A percentile compares a stretch with the other conserved stretches of the same genome.
phyloP scores from a whole-genome alignment of 2,113 vertebrate genomes.

The Pica pica region DNA sequence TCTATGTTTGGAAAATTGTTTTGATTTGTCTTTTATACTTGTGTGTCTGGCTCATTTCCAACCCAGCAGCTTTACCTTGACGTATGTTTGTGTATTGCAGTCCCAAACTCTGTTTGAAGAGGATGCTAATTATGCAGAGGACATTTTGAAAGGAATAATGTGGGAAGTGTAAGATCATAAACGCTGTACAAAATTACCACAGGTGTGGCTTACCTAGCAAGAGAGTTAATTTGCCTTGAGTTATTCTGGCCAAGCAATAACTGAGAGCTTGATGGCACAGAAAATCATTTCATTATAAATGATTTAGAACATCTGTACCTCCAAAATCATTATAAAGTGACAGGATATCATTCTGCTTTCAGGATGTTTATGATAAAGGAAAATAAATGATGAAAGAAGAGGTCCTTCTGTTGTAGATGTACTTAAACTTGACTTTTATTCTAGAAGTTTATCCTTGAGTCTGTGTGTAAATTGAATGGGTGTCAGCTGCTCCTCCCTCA shows the following conservation, averaged over 20 bases:
- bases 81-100: neutral
- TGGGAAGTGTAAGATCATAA: neutral
- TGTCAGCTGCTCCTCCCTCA: conserved; percentile 33
- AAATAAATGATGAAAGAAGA: neutral
- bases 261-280: neutral
- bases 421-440: neutral
- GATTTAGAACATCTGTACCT: neutral
- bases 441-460: neutral
- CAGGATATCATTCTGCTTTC: neutral
- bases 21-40: neutral
- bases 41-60: neutral
- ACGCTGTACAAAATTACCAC: neutral
- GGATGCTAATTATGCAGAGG: neutral
- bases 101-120: neutral
- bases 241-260: neutral
- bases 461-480: neutral
- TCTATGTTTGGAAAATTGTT: neutral
- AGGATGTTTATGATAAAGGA: neutral
- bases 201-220: conserved; percentile 2
- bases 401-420: neutral
- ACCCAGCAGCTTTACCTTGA: neutral
- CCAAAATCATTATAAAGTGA: neutral
- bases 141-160: neutral
- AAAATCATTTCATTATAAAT: neutral
- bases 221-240: conserved; percentile 8